Conservation (phyloP, 2,113 vertebrate species). For the Catharus fuscescens region DNA sequence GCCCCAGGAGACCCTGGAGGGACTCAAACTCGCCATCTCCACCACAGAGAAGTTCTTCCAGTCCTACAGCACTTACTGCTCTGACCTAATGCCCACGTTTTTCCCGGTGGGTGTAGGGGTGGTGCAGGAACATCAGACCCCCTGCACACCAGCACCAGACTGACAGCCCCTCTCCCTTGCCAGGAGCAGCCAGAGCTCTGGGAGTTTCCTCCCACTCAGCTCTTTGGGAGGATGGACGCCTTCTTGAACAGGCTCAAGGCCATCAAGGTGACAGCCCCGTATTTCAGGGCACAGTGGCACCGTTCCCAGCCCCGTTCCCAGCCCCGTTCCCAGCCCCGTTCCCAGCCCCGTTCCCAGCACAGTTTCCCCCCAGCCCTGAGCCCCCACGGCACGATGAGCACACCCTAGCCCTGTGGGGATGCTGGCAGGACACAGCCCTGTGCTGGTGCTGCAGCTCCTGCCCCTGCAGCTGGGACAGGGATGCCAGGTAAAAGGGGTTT, state of each 20-base stretch:
- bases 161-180: neutral
- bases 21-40: conserved; percentile 58
- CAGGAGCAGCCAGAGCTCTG: conserved; percentile 64
- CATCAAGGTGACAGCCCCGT: conserved; percentile 71
- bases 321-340: too few species aligned
- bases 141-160: rapidly evolving
- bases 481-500: rapidly evolving
- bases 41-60: conserved; percentile 67
- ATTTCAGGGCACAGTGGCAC: rapidly evolving
- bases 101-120: conserved; percentile 56
- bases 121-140: rapidly evolving
- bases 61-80: conserved; percentile 67
- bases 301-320: too few species aligned
- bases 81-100: conserved; percentile 21
- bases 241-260: conserved; percentile 73
- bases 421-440: rapidly evolving
- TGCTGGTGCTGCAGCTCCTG: neutral
- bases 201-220: conserved; percentile 70
- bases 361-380: neutral
- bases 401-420: neutral
- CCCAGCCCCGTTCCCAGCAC: too few species aligned
- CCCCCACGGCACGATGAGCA: rapidly evolving
- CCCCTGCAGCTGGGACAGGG: neutral
- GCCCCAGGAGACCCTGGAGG: conserved; percentile 39
- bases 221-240: conserved; percentile 72